Percentiles rank a stretch among this genome's conserved stretches.
Evolutionary conservation across 2,888 invertebrate genomes (phyloP).

Genomic region (Spodoptera exigua): DNA sequence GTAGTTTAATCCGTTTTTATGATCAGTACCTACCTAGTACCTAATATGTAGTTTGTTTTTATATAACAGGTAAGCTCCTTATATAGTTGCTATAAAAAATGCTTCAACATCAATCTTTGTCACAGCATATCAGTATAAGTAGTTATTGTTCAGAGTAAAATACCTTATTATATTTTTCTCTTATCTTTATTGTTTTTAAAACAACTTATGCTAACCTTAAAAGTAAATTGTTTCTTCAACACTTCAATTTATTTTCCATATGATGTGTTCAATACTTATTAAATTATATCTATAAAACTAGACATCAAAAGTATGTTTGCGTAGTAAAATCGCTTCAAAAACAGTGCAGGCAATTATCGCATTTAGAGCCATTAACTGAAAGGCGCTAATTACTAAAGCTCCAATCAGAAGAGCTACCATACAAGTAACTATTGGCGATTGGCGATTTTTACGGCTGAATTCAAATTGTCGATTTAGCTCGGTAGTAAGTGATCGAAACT

Average conservation of each 20-base stretch:
- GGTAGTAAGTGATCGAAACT: no score
- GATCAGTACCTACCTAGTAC: no score
- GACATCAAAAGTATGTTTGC: no score
- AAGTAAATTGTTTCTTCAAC: conserved; percentile 20
- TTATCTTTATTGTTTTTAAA: conserved; percentile 53
- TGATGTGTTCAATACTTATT: conserved; percentile 1
- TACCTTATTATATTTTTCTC: conserved; percentile 37
- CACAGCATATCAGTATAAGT: conserved; percentile 29
- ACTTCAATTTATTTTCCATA: conserved; percentile 12
- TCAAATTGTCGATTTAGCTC: no score
- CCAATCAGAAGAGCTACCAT: no score
- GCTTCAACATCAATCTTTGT: conserved; percentile 29
- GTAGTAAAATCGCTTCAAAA: neutral
- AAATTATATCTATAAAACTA: neutral
- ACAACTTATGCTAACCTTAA: conserved; percentile 22
- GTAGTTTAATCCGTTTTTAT: no score
- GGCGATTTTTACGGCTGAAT: no score
- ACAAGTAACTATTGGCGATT: no score
- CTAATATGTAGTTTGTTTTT: no score
- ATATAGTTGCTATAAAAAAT: no score
- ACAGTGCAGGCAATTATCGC: neutral
- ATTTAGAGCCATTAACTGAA: neutral
- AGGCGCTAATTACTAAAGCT: neutral
- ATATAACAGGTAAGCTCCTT: no score
- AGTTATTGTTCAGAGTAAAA: conserved; percentile 13